Conservation (phyloP, 2,113 vertebrate genomes). For the Macaca nemestrina region DNA sequence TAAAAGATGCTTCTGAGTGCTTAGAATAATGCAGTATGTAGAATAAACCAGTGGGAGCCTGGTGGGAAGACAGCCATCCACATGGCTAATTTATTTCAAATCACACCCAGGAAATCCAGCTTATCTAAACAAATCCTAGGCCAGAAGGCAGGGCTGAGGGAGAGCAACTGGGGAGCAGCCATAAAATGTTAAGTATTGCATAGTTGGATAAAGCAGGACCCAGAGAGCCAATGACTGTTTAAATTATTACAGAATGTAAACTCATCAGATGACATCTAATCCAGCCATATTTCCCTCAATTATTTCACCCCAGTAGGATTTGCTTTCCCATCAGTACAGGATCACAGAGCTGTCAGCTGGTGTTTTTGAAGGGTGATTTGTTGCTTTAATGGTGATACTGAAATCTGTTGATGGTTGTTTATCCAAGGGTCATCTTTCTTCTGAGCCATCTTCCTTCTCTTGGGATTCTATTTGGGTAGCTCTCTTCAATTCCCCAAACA, state of each 20-base stretch:
- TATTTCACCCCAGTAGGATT: constrained; percentile 50
- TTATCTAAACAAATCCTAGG: constrained; percentile 49
- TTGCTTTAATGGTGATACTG: constrained; percentile 61
- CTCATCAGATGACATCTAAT: constrained; percentile 59
- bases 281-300: constrained; percentile 54
- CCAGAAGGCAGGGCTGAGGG: not conserved
- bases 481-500: constrained; percentile 30
- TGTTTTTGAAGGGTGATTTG: constrained; percentile 71
- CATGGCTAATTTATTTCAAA: constrained; percentile 53
- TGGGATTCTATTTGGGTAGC: constrained; percentile 51
- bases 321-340: constrained; percentile 68
- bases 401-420: constrained; percentile 74
- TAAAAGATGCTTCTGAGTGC: not conserved
- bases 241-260: constrained; percentile 60
- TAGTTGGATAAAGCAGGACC: not conserved
- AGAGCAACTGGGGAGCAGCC: not conserved
- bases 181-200: not conserved
- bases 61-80: not conserved
- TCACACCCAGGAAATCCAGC: constrained; percentile 66
- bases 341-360: constrained; percentile 71
- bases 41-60: not conserved
- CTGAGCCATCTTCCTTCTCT: constrained; percentile 45
- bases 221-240: constrained; percentile 40
- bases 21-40: not conserved
- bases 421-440: constrained; percentile 68